Base-by-base conservation (phyloP, 2,888 invertebrate genomes). In the Psylliodes chrysocephalus region DNA sequence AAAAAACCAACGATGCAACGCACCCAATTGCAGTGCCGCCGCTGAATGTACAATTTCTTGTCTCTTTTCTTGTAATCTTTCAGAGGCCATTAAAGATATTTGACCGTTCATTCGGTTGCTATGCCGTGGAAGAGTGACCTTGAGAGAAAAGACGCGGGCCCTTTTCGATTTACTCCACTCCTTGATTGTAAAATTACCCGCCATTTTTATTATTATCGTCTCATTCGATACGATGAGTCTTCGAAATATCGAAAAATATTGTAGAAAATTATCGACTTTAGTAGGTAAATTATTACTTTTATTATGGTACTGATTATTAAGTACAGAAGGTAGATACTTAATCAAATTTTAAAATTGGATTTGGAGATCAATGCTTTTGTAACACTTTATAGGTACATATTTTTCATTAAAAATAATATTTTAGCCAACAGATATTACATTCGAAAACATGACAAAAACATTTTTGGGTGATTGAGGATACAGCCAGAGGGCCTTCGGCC, bases 41-140 rank as follows among this genome's bases (percentile, higher is more conserved):
- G 60, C 63, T 63, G 66, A 56, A 47, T 33, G 49, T 46, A 62
- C 55, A 61, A 60, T 55, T 62, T 60, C 60, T 53, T 55, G 52
- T 60, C 64, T 62, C 60, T 53, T 55, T 53, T 63, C 62, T 54
- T 59, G 18, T 56, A 64, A 52, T 35, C 60, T 62, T 60, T 35
- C 42, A 62, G 57, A 63, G 56, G 40, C 57, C 60, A 42, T 67
- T 61, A 56, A 52, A 67, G 62, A 67, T 64, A 64, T 67, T 62
- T 67, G 67, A 67, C 64, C 64, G 67, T 60, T 57, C 57, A 63
- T 63, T 59, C 62, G 60, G 67, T 67, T 67, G 67, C 67, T 67
- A 67, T 64, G 67, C 67, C 33, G 62, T 40, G 30, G 42, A 57
- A 52, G 53, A 66, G 46, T 44, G 59, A 44, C 49, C 60, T 60